Conservation (phyloP, 2,888 invertebrate species). For the Omphaloscelis lunosa region DNA sequence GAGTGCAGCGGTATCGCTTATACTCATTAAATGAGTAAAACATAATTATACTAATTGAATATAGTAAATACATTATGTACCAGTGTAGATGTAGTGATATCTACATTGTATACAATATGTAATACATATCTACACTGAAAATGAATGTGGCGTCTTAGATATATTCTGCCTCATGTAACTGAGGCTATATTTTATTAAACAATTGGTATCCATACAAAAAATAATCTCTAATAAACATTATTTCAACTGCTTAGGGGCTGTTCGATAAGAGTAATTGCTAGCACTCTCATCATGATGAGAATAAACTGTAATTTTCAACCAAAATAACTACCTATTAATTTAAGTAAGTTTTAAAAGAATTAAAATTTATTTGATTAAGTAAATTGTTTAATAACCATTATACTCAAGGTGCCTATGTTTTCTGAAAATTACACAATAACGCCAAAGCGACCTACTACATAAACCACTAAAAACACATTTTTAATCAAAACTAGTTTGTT, state of each 20-base stretch:
- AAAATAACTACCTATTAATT: neutral
- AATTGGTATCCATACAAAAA: neutral
- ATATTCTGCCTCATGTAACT: neutral
- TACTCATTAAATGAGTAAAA: neutral
- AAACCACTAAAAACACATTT: conserved; percentile 17
- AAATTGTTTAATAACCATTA: neutral
- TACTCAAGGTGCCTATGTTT: neutral
- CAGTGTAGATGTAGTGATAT: neutral
- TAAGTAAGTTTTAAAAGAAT: neutral
- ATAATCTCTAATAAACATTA: neutral
- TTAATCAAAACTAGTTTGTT: conserved; percentile 25
- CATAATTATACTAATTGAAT: neutral
- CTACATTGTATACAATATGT: too few species aligned
- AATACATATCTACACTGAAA: neutral
- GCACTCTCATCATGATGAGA: neutral
- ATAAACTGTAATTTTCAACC: neutral
- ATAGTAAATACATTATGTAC: neutral
- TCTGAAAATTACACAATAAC: conserved; percentile 26
- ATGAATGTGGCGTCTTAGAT: neutral
- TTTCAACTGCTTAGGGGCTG: neutral
- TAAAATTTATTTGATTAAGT: neutral
- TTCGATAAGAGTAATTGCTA: neutral
- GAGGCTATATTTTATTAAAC: neutral
- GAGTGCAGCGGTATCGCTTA: neutral
- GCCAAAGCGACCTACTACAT: conserved; percentile 9